Percentiles rank a stretch among this genome's conserved stretches.
phyloP scores from a whole-genome alignment of 2,797 vertebrate genomes.

The Sparus aurata region DNA sequence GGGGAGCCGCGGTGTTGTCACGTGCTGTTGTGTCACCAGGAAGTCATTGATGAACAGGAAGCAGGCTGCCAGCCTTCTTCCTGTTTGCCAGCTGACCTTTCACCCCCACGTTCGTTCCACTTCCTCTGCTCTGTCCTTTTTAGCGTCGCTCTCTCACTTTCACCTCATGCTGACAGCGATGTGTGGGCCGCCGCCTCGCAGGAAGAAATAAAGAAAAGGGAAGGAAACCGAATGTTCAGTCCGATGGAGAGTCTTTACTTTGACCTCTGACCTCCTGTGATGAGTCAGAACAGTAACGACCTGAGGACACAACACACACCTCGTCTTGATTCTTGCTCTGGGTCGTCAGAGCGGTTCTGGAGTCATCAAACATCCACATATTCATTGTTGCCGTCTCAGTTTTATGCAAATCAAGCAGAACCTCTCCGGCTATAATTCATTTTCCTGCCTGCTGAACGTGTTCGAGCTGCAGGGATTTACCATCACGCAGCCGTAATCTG shows the following conservation, averaged over 20 bases:
- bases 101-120: not conserved
- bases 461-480: constrained; percentile 10
- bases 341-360: too few relatives aligned
- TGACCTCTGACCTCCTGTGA: too few relatives aligned
- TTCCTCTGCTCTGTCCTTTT: constrained; percentile 32
- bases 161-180: not conserved
- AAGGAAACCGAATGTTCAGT: constrained; percentile 14
- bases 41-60: constrained; percentile 66
- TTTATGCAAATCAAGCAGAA: not conserved
- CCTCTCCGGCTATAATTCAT: not conserved
- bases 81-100: constrained; percentile 68
- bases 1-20: not conserved
- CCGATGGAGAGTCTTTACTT: too few relatives aligned
- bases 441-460: not conserved
- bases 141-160: constrained; percentile 21
- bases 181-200: accelerated
- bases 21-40: constrained; percentile 33
- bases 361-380: too few relatives aligned
- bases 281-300: too few relatives aligned
- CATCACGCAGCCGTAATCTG: constrained; percentile 1
- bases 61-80: constrained; percentile 57
- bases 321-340: too few relatives aligned
- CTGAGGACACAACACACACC: too few relatives aligned
- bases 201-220: not conserved
- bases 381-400: too few relatives aligned